Evolutionary conservation across 2,888 invertebrate genomes (phyloP).

Genomic region (Dasypogon diadema): DNA sequence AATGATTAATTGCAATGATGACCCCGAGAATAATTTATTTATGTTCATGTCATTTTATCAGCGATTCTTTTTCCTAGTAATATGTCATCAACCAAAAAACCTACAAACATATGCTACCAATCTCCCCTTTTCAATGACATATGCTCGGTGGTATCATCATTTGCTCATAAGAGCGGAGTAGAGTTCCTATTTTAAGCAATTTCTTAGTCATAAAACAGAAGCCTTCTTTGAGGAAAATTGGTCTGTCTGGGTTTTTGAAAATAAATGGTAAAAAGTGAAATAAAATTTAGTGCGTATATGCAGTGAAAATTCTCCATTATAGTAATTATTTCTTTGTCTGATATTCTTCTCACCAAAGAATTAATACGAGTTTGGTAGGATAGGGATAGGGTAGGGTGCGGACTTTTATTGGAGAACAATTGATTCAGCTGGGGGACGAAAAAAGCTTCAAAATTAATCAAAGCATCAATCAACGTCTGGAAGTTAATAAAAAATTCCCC

Average conservation of each 20-base stretch:
- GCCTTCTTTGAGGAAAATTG: neutral
- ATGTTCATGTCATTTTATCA: no score
- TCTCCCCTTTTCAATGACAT: slow-evolving; percentile 14
- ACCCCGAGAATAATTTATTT: no score
- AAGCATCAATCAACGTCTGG: slow-evolving; percentile 3
- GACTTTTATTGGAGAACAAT: no score
- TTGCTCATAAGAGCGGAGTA: neutral
- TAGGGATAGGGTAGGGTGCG: no score
- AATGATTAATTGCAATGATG: no score
- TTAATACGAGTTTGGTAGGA: no score
- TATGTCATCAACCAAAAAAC: slow-evolving; percentile 13
- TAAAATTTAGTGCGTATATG: no score
- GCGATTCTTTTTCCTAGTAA: slow-evolving; percentile 11
- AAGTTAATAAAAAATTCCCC: slow-evolving; percentile 22
- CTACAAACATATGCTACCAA: slow-evolving; percentile 21
- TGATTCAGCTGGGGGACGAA: neutral
- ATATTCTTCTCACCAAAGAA: no score
- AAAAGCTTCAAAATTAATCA: slow-evolving; percentile 2
- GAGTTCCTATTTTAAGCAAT: slow-evolving; percentile 1
- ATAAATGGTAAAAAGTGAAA: slow-evolving; percentile 15
- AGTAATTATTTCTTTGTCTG: slow-evolving; percentile 7
- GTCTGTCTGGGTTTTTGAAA: slow-evolving; percentile 15
- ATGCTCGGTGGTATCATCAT: no score
- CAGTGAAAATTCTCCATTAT: neutral
- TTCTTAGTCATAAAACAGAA: neutral